Evolutionary conservation across 2,888 invertebrate genomes (phyloP), one percentile per base, ranked within the genome.

Genomic region (Eudemis profundana): DNA sequence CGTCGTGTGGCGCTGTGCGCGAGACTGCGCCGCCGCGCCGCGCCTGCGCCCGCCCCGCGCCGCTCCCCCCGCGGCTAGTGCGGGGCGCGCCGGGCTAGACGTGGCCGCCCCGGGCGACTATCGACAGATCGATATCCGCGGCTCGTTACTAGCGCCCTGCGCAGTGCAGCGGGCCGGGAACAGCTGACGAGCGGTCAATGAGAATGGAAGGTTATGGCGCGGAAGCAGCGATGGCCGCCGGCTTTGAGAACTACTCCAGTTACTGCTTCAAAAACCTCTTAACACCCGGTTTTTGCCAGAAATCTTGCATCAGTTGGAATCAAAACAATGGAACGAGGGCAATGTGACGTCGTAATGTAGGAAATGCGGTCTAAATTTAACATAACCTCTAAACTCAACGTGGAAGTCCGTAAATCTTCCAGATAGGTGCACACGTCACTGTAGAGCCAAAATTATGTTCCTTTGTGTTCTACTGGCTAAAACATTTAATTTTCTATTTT

Each of bases 131-230:
- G 54, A 47, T 60, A 63, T 27, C 40, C 40, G 60, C 60, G 67
- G 63, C 59, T 56, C 57, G 56, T 59, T 44, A 47, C 66, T 61
- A 61, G 64, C 61, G 61, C 66, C 70, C 63, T 71, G 61, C 54
- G 67, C 51, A 54, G 64, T 56, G 60, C 67, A 54, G 74, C 82
- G 82, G 86, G 84, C 86, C 83, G 81, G 84, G 84, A 89, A 88
- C 89, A 89, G 89, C 89, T 89, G 89, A 89, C 85, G 84, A 78
- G 80, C 79, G 78, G 78, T 78, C 76, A 77, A 78, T 81, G 78
- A 67, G 63, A 68, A 71, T 66, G 69, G 68, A 65, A 69, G 64
- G 68, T 64, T 62, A 50, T 61, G 51, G 33, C 23, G 53, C 53
- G 63, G 47, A 56, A 50, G 42, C 56, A 50, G 27, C 42, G 66